Evolutionary conservation across 2,888 invertebrate species (phyloP), one percentile per base, ranked within the genome.

Genomic region (Catocala nupta): DNA sequence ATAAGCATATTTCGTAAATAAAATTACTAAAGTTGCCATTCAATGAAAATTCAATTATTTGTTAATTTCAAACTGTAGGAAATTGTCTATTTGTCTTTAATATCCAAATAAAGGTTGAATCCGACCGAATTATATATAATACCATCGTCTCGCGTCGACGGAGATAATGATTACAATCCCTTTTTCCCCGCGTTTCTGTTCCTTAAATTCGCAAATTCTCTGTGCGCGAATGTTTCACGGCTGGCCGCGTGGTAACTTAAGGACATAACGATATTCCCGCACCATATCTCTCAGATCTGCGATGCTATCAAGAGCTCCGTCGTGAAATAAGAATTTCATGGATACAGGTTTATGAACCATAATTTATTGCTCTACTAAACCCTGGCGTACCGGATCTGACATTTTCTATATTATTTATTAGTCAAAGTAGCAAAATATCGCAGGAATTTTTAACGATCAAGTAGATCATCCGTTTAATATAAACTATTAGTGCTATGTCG

Each of bases 311-410:
- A 39, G 53, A 61, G 57, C 65, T 71, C 71, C 68, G 64, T 59
- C 55, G 53, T 63, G 70, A 68, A 75, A 68, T 73, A 65, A 56
- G 59, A 66, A 68, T 59, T 67, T 62, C 61, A 43, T 57, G 55
- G 25, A 53, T 56, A 57, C 64, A 62, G 65, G 67, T 74, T 79
- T 76, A 79, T 65, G 68, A 42, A 34, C 55, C 55, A 70, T 76
- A 70, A 71, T 70, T 74, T 65, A 76, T 59, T 33, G 52, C 49
- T 55, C 25, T 45, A 11, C 63, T 71, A 72, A 75, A 68, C 58
- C 54, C 48, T 39, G 6, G 36, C 36, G 8, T 39, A 25, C 25
- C 25, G 25, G 25, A 25, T 25, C 25, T 25, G 36, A 39, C 1
- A 39, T 39, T 39, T 9, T 39, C 9, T 39, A 39, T 39, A 7